Evolutionary conservation across 2,888 invertebrate species (phyloP).

Genomic region (Mesorhabditis spiculigera): DNA sequence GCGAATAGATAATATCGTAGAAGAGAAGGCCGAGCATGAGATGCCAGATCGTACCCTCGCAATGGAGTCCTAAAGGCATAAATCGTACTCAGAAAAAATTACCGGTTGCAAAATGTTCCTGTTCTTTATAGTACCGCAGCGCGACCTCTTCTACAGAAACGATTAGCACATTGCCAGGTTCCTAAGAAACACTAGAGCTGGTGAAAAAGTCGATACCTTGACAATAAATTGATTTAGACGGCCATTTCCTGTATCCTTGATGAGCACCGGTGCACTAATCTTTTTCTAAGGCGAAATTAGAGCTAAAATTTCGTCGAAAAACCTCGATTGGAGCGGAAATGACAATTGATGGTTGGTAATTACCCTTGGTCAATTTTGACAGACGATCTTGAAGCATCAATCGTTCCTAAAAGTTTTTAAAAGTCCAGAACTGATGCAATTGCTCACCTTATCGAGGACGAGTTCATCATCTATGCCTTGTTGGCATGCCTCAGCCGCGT

Average conservation of each 20-base stretch:
- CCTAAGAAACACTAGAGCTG: slow-evolving; percentile 6
- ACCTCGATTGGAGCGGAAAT: slow-evolving; percentile 23
- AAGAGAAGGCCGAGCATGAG: slow-evolving; percentile 41
- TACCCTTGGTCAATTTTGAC: slow-evolving; percentile 14
- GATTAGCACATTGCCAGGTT: slow-evolving; percentile 20
- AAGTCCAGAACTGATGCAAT: too few relatives aligned
- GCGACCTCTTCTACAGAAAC: slow-evolving; percentile 44
- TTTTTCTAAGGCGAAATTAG: slow-evolving; percentile 14
- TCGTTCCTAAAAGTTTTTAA: slow-evolving; percentile 11
- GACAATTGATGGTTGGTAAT: slow-evolving; percentile 8
- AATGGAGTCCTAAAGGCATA: slow-evolving; percentile 27
- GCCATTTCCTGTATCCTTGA: slow-evolving; percentile 42
- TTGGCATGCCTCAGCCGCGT: slow-evolving; percentile 19
- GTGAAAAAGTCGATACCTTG: too few relatives aligned
- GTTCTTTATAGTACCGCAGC: slow-evolving; percentile 33
- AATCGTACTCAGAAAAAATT: slow-evolving; percentile 5
- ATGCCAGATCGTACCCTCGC: slow-evolving; percentile 47
- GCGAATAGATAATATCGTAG: slow-evolving; percentile 41
- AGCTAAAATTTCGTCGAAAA: slow-evolving; percentile 11
- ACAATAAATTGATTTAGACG: slow-evolving; percentile 42
- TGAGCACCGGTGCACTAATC: slow-evolving; percentile 27
- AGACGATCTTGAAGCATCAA: slow-evolving; percentile 40
- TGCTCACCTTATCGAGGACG: slow-evolving; percentile 19
- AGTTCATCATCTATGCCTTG: slow-evolving; percentile 20
- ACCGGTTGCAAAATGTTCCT: slow-evolving; percentile 34